Base-by-base conservation (phyloP, 2,888 invertebrate genomes). In the Deilephila elpenor region DNA sequence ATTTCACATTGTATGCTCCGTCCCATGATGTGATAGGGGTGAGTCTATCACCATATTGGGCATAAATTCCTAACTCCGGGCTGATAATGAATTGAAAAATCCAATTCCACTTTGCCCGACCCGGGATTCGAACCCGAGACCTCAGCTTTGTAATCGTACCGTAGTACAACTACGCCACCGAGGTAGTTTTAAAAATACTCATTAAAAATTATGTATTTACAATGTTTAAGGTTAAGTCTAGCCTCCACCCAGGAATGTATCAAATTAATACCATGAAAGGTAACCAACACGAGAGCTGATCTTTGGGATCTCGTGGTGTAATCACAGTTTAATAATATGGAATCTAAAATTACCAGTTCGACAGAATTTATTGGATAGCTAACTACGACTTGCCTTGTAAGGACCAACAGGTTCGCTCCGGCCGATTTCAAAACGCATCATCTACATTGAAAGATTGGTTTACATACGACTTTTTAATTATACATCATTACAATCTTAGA, bases 301-400 rank as follows among this genome's bases (percentile, higher is more conserved):
- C 44, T 67, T 67, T 67, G 44, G 17, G 44, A 51, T 64, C 64
- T 51, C 44, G 51, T 67, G 67, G 67, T 67, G 67, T 67, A 67
- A 67, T 67, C 67, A 51, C 67, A 29, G 6, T 62, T 34, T 62
- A 34, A 62, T 67, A 67, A 67, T 67, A 67, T 51, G 67, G 67
- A 67, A 67, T 67, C 67, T 67, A 67, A 67, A 51, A 67, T 67
- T 67, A 67, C 67, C 67, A 51, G 51, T 67, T 67, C 51, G 25
- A 51, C 67, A 67, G 67, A 67, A 67, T 67, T 67, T 67, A 67
- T 67, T 20, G 67, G 67, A 51, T 67, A 51, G 51, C 17, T 17
- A 3, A 5, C 44, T 25, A 19, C 25, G n/a, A 17, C 8, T 37
- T n/a, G 67, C 67, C 67, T 51, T 67, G 67, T 67, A 67, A 67